Evolutionary conservation across 2,113 vertebrate genomes (phyloP).

Genomic region (Scomber japonicus): DNA sequence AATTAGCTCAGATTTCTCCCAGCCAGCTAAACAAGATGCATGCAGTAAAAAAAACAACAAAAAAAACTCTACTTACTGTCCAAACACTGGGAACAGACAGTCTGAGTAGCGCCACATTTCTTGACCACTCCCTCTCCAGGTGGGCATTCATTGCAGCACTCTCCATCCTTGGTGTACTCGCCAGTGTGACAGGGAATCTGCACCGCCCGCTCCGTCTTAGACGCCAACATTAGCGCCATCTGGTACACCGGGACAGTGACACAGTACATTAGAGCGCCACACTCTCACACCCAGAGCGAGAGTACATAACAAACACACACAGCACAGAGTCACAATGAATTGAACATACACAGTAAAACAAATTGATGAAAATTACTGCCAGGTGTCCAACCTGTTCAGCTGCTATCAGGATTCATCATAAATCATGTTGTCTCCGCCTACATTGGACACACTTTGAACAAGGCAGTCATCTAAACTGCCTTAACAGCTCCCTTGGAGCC

Average conservation of each 20-base stretch:
- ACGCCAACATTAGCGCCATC: constrained; percentile 73
- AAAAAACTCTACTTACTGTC: constrained; percentile 91
- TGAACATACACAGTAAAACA: constrained; percentile 33
- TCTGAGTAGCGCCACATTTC: constrained; percentile 90
- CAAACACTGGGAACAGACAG: constrained; percentile 91
- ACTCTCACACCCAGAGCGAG: not conserved
- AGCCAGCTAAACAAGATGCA: no score
- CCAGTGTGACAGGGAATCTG: constrained; percentile 75
- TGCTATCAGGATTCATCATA: constrained; percentile 55
- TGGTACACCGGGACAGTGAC: constrained; percentile 37
- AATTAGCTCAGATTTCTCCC: no score
- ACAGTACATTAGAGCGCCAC: constrained; percentile 5
- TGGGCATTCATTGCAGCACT: constrained; percentile 92
- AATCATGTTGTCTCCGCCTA: constrained; percentile 59
- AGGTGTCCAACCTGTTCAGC: constrained; percentile 55
- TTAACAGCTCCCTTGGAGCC: constrained; percentile 56
- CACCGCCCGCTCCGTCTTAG: constrained; percentile 77
- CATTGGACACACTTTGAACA: constrained; percentile 51
- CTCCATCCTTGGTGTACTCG: constrained; percentile 76
- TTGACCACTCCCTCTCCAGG: constrained; percentile 92
- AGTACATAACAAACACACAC: not conserved
- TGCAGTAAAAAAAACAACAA: not conserved
- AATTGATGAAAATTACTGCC: constrained; percentile 63
- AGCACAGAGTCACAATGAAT: not conserved
- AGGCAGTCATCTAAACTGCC: constrained; percentile 40